phyloP scores from a whole-genome alignment of 2,113 vertebrate genomes.

The Phaethon lepturus region DNA sequence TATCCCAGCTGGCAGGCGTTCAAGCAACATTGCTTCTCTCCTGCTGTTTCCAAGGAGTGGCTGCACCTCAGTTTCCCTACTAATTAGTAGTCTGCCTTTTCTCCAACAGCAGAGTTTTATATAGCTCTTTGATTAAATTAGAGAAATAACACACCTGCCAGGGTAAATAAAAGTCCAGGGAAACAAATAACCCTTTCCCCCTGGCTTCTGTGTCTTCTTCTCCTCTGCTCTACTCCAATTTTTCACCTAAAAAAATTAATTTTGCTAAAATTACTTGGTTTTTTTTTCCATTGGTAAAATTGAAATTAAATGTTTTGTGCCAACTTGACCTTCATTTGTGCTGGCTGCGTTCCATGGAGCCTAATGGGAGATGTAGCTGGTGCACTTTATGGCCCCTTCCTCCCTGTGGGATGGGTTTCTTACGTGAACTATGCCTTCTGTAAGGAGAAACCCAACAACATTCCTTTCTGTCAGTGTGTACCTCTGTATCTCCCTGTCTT shows the following conservation, averaged over 20 bases:
- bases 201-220: background rate
- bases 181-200: background rate
- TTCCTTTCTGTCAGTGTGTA: accelerated
- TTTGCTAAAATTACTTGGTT: background rate
- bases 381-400: background rate
- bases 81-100: background rate
- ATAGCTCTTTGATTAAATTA: background rate
- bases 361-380: background rate
- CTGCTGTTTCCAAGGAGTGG: background rate
- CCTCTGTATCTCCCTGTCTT: background rate
- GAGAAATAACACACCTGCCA: background rate
- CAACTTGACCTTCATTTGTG: background rate
- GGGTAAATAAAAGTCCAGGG: background rate
- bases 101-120: background rate
- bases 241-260: background rate
- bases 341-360: background rate
- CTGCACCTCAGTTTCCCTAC: background rate
- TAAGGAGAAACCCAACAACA: background rate
- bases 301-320: constrained; percentile 10
- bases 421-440: background rate
- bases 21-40: background rate
- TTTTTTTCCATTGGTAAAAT: background rate
- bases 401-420: background rate
- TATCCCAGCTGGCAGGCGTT: background rate
- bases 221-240: background rate